These are phyloP conservation scores for Oryctolagus cuniculus DNA, from an alignment of 2,113 vertebrate genomes.

Conservation along the genomic window mOryCun1.1 NC_091438.1:83710001-83710500, in stretches of 20 bases:
- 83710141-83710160: slow-evolving; percentile 14
- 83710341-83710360: slow-evolving; percentile 79
- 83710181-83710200: slow-evolving; percentile 44
- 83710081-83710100: slow-evolving; percentile 42
- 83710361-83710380: slow-evolving; percentile 77
- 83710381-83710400: slow-evolving; percentile 86
- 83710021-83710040: neutral
- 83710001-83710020: neutral
- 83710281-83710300: slow-evolving; percentile 2
- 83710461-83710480: slow-evolving; percentile 80
- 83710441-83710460: slow-evolving; percentile 76
- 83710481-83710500: slow-evolving; percentile 83
- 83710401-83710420: slow-evolving; percentile 86
- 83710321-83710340: slow-evolving; percentile 32
- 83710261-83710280: neutral
- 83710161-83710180: neutral
- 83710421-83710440: slow-evolving; percentile 85
- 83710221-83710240: neutral
- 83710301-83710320: neutral
- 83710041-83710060: neutral
- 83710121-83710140: slow-evolving; percentile 50
- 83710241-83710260: neutral
- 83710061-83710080: neutral
- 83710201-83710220: slow-evolving; percentile 20
- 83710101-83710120: neutral